Base-by-base conservation (phyloP, 2,797 vertebrate genomes). In the Dicrostonyx torquatus region DNA sequence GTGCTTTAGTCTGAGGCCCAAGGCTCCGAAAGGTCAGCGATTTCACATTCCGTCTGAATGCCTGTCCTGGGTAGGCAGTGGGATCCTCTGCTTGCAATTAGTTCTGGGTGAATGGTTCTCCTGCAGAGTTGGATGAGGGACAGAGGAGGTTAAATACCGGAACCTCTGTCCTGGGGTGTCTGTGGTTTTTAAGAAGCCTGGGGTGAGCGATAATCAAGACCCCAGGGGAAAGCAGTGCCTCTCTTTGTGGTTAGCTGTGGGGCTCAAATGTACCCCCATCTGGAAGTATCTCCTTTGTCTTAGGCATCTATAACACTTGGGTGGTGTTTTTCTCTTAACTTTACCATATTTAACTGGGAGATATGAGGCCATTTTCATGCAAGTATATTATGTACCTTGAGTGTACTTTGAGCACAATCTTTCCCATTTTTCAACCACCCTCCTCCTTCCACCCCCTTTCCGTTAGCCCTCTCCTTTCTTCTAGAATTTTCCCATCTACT, bases 101-200 rank as follows among this genome's bases (percentile, higher is more conserved):
- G 24, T 82, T 82, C 45, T 73, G 79, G 79, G 55, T 72, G 29
- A 94, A 77, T 11, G 24, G 45, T 53, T 96, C 31, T 91, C n/a
- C 70, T 53, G 76, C 66, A 73, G 29, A 86, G 40, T 17, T 64
- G 40, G 24, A 24, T n/a, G 43, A 48, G 68, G 66, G 68, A 89
- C 75, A 68, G 62, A 78, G 43, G 2, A 4, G 14, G 50, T 5
- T 31, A 88, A 83, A 37, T 5, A 60, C 8, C 14, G 13, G 70
- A 50, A 29, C n/a, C 53, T 90, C 43, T 48, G 55, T 14, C 34
- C 11, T 55, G 20, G 5, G n/a, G 62, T 87, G 17, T 79, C 60
- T 85, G 66, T 75, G 43, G n/a, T 64, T 75, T 88, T 43, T 80
- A 79, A 48, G 73, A 90, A 80, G 43, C 80, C 60, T 20, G 55